A percentile compares a stretch with the other conserved stretches of the same genome.
Evolutionary conservation across 2,888 invertebrate genomes (phyloP).

Genomic region (Ichneumoninae sp.): DNA sequence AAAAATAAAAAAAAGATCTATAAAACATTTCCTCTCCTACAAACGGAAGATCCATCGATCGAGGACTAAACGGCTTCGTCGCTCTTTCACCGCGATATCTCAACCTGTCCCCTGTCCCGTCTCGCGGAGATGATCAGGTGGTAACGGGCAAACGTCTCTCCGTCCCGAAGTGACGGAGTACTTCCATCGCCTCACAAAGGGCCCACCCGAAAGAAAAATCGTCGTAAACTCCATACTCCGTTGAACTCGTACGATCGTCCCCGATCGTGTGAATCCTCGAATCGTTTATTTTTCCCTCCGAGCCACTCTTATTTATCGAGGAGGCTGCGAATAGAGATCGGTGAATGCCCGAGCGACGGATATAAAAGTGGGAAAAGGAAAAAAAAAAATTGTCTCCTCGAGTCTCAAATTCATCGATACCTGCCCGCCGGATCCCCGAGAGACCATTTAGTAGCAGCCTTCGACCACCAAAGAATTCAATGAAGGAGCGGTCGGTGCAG

Average conservation of each 20-base stretch:
- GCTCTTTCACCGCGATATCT: background rate
- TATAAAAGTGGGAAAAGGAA: slow-evolving; percentile 17
- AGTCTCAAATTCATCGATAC: slow-evolving; percentile 63
- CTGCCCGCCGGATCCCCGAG: slow-evolving; percentile 43
- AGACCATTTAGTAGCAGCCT: slow-evolving; percentile 65
- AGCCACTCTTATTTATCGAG: slow-evolving; percentile 45
- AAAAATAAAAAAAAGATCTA: background rate
- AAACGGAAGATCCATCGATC: background rate
- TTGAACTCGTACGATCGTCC: slow-evolving; percentile 27
- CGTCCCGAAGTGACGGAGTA: slow-evolving; percentile 43
- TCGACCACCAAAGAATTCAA: slow-evolving; percentile 72
- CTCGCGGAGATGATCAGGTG: slow-evolving; percentile 57
- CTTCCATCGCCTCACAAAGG: slow-evolving; percentile 26
- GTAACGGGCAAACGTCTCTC: slow-evolving; percentile 47
- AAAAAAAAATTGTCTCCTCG: slow-evolving; percentile 48
- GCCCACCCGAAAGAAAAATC: slow-evolving; percentile 31
- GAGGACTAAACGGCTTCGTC: background rate
- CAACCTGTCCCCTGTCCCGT: background rate
- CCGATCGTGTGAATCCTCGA: slow-evolving; percentile 66
- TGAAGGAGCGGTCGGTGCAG: slow-evolving; percentile 50
- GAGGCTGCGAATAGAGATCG: slow-evolving; percentile 29
- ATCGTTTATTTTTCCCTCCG: slow-evolving; percentile 4
- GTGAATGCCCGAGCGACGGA: slow-evolving; percentile 13
- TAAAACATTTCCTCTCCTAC: background rate
- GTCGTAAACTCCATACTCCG: background rate